A percentile compares a stretch with the other conserved stretches of the same genome.
Evolutionary conservation across 1,140 invertebrate species (phyloP).

Genomic region (Nixonia krombeini): DNA sequence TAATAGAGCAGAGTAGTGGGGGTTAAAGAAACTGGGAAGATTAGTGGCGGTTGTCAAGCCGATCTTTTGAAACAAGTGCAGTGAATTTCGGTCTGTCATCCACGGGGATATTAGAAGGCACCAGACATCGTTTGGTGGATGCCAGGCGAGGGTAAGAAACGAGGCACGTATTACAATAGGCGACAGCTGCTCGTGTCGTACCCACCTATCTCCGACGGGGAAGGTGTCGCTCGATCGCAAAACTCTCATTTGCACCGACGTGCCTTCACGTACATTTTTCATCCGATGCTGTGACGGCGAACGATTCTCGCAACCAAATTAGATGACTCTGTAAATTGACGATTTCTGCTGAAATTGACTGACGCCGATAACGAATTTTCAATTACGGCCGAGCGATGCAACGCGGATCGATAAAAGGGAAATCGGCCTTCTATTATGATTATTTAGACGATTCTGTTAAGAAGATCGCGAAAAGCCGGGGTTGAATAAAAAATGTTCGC

Average conservation of each 20-base stretch:
- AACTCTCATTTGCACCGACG: not conserved
- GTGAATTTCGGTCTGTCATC: no score
- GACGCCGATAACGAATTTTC: no score
- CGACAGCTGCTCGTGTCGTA: slow-evolving; percentile 1
- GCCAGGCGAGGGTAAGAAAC: not conserved
- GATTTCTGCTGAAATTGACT: not conserved
- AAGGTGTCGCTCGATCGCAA: not conserved
- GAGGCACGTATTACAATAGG: slow-evolving; percentile 5
- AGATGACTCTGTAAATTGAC: not conserved
- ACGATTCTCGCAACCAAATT: not conserved
- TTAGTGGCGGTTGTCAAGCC: no score
- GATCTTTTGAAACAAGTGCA: no score
- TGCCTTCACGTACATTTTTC: not conserved
- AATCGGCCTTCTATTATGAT: no score
- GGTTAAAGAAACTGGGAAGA: not conserved
- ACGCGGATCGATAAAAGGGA: no score
- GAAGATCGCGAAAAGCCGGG: no score
- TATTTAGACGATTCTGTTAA: no score
- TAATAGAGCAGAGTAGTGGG: no score
- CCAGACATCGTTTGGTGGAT: not conserved
- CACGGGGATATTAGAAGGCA: not conserved
- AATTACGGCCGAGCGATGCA: no score
- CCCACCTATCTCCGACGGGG: not conserved
- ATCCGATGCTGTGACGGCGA: no score
- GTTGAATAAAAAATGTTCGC: no score